Percentiles rank a stretch among this genome's conserved stretches.
Conservation (phyloP, 2,113 vertebrate species). For the Catagonus wagneri region DNA sequence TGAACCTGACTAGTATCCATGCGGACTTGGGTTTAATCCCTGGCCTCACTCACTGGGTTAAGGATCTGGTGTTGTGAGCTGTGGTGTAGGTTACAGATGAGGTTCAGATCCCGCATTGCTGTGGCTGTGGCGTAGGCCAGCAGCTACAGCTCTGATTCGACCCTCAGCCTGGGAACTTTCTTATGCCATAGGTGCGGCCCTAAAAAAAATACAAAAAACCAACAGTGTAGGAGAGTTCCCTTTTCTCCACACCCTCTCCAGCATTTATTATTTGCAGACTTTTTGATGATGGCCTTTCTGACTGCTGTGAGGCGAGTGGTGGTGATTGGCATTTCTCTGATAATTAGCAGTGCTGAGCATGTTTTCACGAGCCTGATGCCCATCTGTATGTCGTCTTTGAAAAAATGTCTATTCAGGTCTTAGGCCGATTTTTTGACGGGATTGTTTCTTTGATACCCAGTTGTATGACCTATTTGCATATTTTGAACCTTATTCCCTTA, state of each 20-base stretch:
- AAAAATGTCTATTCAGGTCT: background rate
- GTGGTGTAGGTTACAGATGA: no score
- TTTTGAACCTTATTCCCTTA: background rate
- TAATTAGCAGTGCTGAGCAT: background rate
- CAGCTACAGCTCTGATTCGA: no score
- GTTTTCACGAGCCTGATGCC: background rate
- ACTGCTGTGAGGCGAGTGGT: background rate
- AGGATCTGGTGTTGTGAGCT: no score
- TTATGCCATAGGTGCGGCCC: no score
- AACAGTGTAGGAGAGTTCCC: background rate
- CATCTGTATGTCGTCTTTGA: background rate
- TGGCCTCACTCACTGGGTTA: no score
- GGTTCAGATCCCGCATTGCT: no score
- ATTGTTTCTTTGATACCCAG: background rate
- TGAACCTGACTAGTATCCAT: no score
- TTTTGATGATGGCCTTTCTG: background rate
- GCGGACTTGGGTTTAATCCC: no score
- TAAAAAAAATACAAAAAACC: no score
- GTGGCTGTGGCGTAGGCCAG: no score
- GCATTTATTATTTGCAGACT: background rate
- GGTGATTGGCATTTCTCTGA: background rate
- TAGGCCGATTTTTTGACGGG: background rate
- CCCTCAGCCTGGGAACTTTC: no score
- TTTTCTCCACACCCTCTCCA: background rate
- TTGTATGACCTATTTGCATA: background rate